phyloP scores from a whole-genome alignment of 1,140 invertebrate genomes.

The Nephila pilipes region DNA sequence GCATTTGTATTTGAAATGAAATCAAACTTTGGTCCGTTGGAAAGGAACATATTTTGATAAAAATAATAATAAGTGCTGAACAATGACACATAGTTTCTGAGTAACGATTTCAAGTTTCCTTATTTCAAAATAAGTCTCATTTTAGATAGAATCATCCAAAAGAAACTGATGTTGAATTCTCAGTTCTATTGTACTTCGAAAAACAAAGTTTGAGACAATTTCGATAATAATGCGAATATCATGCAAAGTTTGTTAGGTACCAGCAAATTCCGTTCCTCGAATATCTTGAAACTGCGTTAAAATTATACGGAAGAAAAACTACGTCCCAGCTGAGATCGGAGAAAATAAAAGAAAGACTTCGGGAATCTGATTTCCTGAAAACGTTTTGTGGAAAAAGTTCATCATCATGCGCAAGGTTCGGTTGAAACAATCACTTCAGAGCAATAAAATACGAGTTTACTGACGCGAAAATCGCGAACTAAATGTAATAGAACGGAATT shows the following conservation, averaged over 20 bases:
- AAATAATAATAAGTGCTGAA: no score
- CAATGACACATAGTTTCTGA: no score
- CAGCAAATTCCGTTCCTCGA: constrained; percentile 30
- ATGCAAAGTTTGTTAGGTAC: constrained; percentile 17
- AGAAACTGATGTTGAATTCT: no score
- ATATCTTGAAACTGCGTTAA: constrained; percentile 46
- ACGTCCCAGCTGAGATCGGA: constrained; percentile 1
- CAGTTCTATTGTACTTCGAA: not conserved
- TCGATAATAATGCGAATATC: not conserved
- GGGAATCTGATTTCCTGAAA: constrained; percentile 71
- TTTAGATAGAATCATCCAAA: no score
- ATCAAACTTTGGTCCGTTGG: no score
- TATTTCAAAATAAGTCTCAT: no score
- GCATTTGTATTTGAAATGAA: no score
- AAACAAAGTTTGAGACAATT: constrained; percentile 28
- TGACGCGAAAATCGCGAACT: constrained; percentile 75
- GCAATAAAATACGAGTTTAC: constrained; percentile 75
- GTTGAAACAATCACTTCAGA: constrained; percentile 74
- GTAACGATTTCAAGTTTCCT: no score
- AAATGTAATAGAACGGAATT: constrained; percentile 76
- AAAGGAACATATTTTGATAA: no score
- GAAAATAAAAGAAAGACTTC: constrained; percentile 46
- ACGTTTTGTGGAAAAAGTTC: constrained; percentile 71
- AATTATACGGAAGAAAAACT: constrained; percentile 68
- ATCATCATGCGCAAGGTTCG: constrained; percentile 69